Conservation (phyloP, 2,888 invertebrate species). For the Morpho achilles region DNA sequence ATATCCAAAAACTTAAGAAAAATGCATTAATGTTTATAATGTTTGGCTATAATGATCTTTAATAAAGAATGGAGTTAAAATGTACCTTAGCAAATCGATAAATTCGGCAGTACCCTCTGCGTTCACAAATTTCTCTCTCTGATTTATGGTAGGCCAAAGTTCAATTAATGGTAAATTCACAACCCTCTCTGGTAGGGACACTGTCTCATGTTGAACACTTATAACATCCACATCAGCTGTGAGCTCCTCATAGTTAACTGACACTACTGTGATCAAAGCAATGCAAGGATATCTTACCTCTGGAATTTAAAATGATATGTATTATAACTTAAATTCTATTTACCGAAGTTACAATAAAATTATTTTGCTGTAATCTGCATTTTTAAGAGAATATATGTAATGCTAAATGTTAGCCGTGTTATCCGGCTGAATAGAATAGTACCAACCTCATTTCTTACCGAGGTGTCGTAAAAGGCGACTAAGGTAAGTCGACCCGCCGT, state of each 20-base stretch:
- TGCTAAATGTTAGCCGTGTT: too few species aligned
- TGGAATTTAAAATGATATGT: slow-evolving; percentile 31
- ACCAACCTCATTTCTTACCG: too few species aligned
- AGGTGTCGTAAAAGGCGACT: too few species aligned
- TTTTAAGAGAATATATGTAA: too few species aligned
- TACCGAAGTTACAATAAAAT: too few species aligned
- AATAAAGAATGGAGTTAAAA: slow-evolving; percentile 5
- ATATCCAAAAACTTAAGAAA: too few species aligned
- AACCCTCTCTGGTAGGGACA: slow-evolving; percentile 79
- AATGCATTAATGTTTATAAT: too few species aligned
- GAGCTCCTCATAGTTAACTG: slow-evolving; percentile 75
- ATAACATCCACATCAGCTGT: slow-evolving; percentile 79
- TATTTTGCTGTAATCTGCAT: too few species aligned
- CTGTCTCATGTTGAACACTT: slow-evolving; percentile 82
- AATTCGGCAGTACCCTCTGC: slow-evolving; percentile 80
- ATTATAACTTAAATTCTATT: background rate
- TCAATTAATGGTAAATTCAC: slow-evolving; percentile 80
- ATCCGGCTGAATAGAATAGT: too few species aligned
- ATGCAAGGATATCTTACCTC: slow-evolving; percentile 83
- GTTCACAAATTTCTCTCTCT: slow-evolving; percentile 78
- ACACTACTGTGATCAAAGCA: slow-evolving; percentile 78
- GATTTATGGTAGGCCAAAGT: slow-evolving; percentile 82
- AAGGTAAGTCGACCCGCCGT: too few species aligned
- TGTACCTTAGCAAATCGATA: slow-evolving; percentile 79
- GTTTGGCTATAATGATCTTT: too few species aligned